A percentile compares a stretch with the other conserved stretches of the same genome.
phyloP scores from a whole-genome alignment of 1,140 invertebrate species.

The Bombus cullumanus region DNA sequence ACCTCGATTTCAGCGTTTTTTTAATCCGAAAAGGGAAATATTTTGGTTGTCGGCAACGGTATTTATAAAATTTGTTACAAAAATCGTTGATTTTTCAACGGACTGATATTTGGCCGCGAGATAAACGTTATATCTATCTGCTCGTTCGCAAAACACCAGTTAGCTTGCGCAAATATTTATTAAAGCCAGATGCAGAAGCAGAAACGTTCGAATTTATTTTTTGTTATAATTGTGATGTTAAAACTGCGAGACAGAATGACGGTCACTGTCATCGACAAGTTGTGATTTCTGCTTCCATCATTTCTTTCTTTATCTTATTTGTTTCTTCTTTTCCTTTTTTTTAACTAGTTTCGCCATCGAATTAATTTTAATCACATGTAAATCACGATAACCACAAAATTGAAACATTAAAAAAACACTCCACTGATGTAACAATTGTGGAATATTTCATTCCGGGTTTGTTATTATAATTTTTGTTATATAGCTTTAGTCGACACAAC shows the following conservation, averaged over 20 bases:
- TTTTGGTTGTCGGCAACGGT: not conserved
- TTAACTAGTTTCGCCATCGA: not conserved
- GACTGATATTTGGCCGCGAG: not conserved
- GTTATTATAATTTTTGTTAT: not conserved
- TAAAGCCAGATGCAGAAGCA: not conserved
- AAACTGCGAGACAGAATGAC: not conserved
- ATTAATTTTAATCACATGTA: not conserved
- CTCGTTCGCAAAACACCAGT: not conserved
- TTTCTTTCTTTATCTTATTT: not conserved
- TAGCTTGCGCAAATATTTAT: conserved; percentile 22
- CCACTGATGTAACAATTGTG: not conserved
- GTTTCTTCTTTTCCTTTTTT: not conserved
- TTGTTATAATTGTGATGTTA: not conserved
- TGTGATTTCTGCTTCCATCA: not conserved
- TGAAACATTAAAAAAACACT: not conserved
- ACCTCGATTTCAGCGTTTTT: not conserved
- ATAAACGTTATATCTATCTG: not conserved
- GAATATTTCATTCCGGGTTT: not conserved
- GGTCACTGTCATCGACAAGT: no score
- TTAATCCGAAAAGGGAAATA: not conserved
- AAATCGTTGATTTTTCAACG: not conserved
- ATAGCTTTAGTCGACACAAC: no score
- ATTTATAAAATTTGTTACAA: conserved; percentile 1
- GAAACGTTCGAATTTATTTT: conserved; percentile 2
- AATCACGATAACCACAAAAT: not conserved